phyloP scores from a whole-genome alignment of 2,797 vertebrate genomes.

The Chelmon rostratus region DNA sequence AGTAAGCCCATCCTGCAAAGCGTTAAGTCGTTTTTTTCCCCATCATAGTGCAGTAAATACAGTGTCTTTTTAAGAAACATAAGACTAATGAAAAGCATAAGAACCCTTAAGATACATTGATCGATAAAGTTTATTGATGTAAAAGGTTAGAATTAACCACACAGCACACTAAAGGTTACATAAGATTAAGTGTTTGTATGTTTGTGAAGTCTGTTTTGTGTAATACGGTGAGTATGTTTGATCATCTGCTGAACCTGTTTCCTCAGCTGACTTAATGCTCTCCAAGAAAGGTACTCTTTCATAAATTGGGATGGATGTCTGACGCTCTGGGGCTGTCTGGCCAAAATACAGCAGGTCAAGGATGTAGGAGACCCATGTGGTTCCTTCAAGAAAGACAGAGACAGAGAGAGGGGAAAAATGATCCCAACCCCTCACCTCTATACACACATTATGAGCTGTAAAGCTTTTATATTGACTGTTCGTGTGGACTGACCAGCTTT shows the following conservation, averaged over 20 bases:
- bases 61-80: too few relatives aligned
- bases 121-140: too few relatives aligned
- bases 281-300: not conserved
- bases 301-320: not conserved
- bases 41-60: too few relatives aligned
- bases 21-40: not conserved
- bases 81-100: too few relatives aligned
- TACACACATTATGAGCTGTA: not conserved
- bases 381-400: not conserved
- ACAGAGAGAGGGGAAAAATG: too few relatives aligned
- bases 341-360: not conserved
- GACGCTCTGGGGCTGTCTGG: not conserved
- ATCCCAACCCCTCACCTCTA: too few relatives aligned
- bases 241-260: too few relatives aligned
- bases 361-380: not conserved
- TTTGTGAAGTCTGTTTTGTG: not conserved
- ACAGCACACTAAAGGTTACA: too few relatives aligned
- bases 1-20: not conserved
- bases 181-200: too few relatives aligned
- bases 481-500: conserved; percentile 75
- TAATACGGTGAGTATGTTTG: too few relatives aligned
- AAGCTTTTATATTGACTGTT: not conserved
- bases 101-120: too few relatives aligned
- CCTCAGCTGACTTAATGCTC: not conserved
- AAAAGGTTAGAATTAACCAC: too few relatives aligned